Base-by-base conservation (phyloP, 1,140 invertebrate species). In the Drosophila rufa region DNA sequence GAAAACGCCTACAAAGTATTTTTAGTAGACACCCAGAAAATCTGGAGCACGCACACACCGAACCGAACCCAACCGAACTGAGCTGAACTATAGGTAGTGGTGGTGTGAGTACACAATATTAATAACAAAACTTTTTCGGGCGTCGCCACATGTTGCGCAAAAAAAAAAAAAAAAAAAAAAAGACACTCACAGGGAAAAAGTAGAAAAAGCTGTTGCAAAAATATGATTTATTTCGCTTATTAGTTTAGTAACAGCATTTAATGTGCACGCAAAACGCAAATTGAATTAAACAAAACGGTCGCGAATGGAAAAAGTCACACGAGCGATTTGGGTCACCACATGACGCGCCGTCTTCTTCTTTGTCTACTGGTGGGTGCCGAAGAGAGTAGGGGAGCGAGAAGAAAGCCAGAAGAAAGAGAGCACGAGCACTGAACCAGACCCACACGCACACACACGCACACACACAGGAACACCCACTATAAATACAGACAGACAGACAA, bases 1-100 rank as follows among this genome's bases (percentile, higher is more conserved):
- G 55, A 82, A 75, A 89, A 67, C 84, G 83, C 84, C 80, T 80
- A 80, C 77, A 70, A 83, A 65, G 84, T 87, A 87, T 87, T 87
- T 87, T 87, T 87, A 89, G 84, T 87, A 84, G 48, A 75, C 22
- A 75, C 55, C 48, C 19, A 66, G 57, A 76, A 87, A 70, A 75
- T 67, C 62, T 79, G 76, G 67, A 79, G 71, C 83, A 66, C 67
- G 69, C 45, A 59, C 55, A 69, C 47, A 77, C 48, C 43, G 30
- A 55, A 47, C n/a, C 43, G n/a, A 45, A 17, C n/a, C 8, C 43
- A 45, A 17, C 9, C 43, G 17, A 47, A 40, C 45, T 33, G 57
- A 27, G 45, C 22, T 38, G 57, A 27, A 55, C 22, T 27, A 27
- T 67, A 19, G 19, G 47, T 42, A 43, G 19, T 27, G 12, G 14